Conservation (phyloP, 53 echinoderm and acorn worm genomes). For the Echinometra lucunter region DNA sequence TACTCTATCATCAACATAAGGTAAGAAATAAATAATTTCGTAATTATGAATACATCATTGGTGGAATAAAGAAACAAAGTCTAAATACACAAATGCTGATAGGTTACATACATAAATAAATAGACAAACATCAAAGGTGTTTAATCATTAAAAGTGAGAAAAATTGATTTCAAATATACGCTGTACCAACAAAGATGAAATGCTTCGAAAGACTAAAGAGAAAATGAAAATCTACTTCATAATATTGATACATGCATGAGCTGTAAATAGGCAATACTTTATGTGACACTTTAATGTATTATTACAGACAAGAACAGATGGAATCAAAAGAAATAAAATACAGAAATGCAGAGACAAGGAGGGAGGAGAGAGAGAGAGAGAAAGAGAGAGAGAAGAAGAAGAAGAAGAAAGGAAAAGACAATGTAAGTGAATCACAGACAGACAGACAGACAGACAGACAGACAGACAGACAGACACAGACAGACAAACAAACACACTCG, state of each 20-base stretch:
- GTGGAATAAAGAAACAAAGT: not conserved
- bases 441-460: not conserved
- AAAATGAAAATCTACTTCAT: not conserved
- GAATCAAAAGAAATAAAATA: not conserved
- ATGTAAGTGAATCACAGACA: too few species aligned
- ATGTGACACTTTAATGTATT: not conserved
- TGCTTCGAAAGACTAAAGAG: slow-evolving; percentile 22
- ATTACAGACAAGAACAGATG: not conserved
- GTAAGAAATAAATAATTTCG: not conserved
- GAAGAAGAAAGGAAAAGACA: too few species aligned
- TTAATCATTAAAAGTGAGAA: not conserved
- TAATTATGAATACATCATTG: not conserved
- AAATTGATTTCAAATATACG: not conserved
- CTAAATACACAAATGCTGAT: slow-evolving; percentile 21
- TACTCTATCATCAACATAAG: not conserved
- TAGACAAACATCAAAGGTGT: not conserved
- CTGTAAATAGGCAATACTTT: slow-evolving; percentile 22
- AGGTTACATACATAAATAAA: slow-evolving; percentile 22
- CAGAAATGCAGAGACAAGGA: not conserved
- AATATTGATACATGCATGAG: not conserved
- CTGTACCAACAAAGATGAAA: not conserved
- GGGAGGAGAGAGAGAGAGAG: not conserved
- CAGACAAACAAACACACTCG: not conserved
- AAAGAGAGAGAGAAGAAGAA: not conserved
- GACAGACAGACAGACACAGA: not conserved